Evolutionary conservation across 2,113 vertebrate species (phyloP), one percentile per base, ranked within the genome.

Genomic region (Plecotus auritus): DNA sequence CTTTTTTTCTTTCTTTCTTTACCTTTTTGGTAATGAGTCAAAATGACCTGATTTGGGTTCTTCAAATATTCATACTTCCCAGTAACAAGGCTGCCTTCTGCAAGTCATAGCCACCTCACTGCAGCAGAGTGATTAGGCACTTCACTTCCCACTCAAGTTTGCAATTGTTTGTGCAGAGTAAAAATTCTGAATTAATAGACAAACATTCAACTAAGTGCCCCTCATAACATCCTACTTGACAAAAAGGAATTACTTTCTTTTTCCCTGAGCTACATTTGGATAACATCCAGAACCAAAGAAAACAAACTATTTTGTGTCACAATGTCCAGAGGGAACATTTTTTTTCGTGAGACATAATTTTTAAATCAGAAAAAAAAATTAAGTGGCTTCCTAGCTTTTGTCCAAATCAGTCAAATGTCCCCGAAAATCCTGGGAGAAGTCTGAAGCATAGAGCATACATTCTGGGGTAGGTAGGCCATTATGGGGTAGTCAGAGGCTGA

Each of bases 241-340:
- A 61, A 96, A 89, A 96, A 78, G n/a, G 40, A 56, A 86, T 86
- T 54, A 23, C 51, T 83, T 96, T 92, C 40, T 78, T 90, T 84
- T 66, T 49, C 22, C 54, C 51, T 74, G 32, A 35, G 51, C 45
- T 35, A 91, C 76, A 78, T 22, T 30, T 90, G 42, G 86, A 67
- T 13, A 95, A 84, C 28, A 56, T n/a, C 30, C 17, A 89, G 73
- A 89, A 30, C 30, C 42, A 86, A 91, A 40, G 23, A 7, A 89
- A 76, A 69, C 20, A 51, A 32, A 59, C 9, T 35, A 23, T 84
- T 85, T 85, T 90, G 67, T 95, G 32, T 73, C 69, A 95, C 20
- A 67, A 88, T 89, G 78, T 77, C 32, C 35, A 83, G 6, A 94
- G 30, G 22, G 11, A 81, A 77, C 76, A 16, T 67, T 90, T 85